phyloP scores from a whole-genome alignment of 2,113 vertebrate genomes.

The Nanorana parkeri region DNA sequence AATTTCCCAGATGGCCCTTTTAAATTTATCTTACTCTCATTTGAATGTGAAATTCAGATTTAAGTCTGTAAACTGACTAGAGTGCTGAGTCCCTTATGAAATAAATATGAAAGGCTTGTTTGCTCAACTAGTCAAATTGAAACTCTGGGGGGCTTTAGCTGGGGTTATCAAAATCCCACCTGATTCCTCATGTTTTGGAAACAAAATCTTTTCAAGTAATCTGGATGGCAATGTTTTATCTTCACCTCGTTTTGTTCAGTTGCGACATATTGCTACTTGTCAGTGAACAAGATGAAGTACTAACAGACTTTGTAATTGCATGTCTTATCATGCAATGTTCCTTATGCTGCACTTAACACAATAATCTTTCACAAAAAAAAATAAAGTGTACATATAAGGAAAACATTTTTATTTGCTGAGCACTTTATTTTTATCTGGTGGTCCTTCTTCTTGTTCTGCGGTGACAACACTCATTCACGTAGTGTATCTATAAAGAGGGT shows the following conservation, averaged over 20 bases:
- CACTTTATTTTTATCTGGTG: no score
- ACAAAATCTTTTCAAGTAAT: constrained; percentile 30
- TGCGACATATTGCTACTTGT: not conserved
- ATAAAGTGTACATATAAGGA: no score
- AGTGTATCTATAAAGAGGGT: no score
- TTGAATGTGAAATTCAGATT: constrained; percentile 41
- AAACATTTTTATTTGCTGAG: no score
- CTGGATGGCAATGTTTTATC: not conserved
- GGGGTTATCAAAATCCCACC: constrained; percentile 34
- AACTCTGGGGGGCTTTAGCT: constrained; percentile 30
- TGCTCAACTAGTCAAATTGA: constrained; percentile 32
- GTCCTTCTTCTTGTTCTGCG: no score
- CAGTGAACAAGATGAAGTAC: not conserved
- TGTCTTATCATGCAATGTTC: not conserved
- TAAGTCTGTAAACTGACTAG: constrained; percentile 50
- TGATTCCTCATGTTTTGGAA: constrained; percentile 41
- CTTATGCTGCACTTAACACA: no score
- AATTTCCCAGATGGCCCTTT: constrained; percentile 41
- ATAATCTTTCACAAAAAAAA: no score
- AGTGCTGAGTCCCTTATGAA: constrained; percentile 30
- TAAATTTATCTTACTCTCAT: constrained; percentile 26
- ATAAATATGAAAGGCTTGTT: constrained; percentile 48
- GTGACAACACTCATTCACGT: no score
- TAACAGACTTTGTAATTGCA: not conserved
- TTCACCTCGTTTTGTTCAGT: not conserved